Evolutionary conservation across 2,888 invertebrate genomes (phyloP).

Genomic region (Ischnura elegans): DNA sequence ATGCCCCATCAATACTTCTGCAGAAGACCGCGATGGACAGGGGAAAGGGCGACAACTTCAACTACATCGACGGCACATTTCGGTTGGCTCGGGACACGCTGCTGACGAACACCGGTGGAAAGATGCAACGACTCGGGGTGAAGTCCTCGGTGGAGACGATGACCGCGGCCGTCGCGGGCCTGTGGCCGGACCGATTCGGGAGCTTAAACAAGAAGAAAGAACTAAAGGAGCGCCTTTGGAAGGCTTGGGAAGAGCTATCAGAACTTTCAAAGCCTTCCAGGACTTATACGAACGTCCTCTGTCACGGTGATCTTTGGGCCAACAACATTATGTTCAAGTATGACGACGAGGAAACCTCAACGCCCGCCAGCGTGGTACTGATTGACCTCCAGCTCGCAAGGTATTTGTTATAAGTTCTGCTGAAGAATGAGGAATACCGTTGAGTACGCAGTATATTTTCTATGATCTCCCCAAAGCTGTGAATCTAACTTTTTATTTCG

Average conservation of each 20-base stretch:
- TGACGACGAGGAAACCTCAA: background rate
- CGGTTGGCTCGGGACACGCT: background rate
- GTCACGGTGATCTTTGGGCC: constrained; percentile 71
- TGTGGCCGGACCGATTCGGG: constrained; percentile 13
- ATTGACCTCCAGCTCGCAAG: constrained; percentile 72
- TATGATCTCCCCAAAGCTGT: no score
- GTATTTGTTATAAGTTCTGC: no score
- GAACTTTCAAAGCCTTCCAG: constrained; percentile 61
- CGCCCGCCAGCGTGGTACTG: constrained; percentile 50
- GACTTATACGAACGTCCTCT: constrained; percentile 69
- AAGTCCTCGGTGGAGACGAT: background rate
- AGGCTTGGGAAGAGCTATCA: background rate
- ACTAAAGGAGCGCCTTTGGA: background rate
- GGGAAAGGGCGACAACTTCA: background rate
- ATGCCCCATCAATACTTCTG: constrained; percentile 27
- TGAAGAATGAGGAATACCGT: no score
- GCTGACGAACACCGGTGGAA: background rate
- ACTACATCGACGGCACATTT: background rate
- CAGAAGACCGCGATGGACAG: background rate
- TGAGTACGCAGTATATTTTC: no score
- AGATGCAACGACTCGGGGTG: background rate
- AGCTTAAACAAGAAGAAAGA: background rate
- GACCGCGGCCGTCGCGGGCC: background rate
- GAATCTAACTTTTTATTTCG: no score
- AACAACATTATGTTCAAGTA: constrained; percentile 71